Base-by-base conservation (phyloP, 2,797 vertebrate genomes). In the Chrysocyon brachyurus region DNA sequence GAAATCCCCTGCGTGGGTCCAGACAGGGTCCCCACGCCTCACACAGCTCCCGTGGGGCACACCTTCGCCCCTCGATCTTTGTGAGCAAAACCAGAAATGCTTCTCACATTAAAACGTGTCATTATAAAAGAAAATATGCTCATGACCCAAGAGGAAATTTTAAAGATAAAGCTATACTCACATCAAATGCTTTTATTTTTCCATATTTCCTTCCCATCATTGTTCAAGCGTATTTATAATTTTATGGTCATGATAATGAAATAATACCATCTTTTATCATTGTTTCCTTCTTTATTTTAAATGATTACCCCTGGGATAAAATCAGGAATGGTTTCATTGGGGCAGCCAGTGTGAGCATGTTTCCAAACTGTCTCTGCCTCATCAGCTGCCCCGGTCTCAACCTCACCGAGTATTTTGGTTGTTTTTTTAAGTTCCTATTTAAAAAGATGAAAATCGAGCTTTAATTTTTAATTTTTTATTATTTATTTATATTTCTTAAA, bases 21-120 rank as follows among this genome's bases (percentile, higher is more conserved):
- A 4, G 28, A 12, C 49, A 4, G 4, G 0, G 17, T 16, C 17
- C 8, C 16, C 9, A 4, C 0, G 5, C 2, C 28, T 24, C 12
- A 11, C 0, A 2, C 19, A 10, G 52, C 24, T 54, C 49, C 24
- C 6, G 0, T 33, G 11, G n/a, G 15, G 40, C 1, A 2, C 3
- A 4, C 66, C 46, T 46, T 10, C 17, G 1, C 3, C 28, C 14
- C 1, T 3, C 40, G 24, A 1, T 52, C 56, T 40, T 49, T 1
- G 12, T 28, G 63, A n/a, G 19, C 12, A 12, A 15, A 59, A 57
- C 22, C 7, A 36, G 49, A 84, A 49, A 36, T 19, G 49, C 2
- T 28, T 63, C 57, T 87, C 24, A 15, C 49, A 52, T 66, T 68
- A 36, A 75, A 33, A 26, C 0, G 52, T 26, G 46, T 56, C 61